Evolutionary conservation across 2,113 vertebrate species (phyloP).

Genomic region (Cairina moschata): DNA sequence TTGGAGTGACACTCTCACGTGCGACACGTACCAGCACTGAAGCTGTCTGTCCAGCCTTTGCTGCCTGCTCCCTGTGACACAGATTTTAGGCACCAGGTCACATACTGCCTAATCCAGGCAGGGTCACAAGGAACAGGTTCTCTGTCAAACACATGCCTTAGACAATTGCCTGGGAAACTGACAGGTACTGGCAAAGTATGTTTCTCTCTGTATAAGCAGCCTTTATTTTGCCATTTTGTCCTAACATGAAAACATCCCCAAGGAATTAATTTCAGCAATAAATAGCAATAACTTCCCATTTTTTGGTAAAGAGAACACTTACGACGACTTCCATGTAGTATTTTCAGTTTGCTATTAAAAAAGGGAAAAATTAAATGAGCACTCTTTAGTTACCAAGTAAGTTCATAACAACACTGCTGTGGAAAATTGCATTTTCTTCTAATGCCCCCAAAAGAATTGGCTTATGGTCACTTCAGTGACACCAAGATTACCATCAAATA

Average conservation of each 20-base stretch:
- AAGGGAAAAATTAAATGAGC: background rate
- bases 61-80: background rate
- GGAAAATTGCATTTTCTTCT: background rate
- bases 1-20: fast-evolving
- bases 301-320: background rate
- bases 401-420: background rate
- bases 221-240: background rate
- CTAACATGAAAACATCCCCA: background rate
- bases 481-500: background rate
- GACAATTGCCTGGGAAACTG: background rate
- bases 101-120: background rate
- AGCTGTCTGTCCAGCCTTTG: background rate
- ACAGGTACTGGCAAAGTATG: background rate
- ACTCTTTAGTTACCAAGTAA: background rate
- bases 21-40: fast-evolving
- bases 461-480: background rate
- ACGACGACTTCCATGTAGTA: background rate
- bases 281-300: background rate
- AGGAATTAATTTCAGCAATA: background rate
- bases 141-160: background rate
- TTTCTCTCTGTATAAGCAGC: background rate
- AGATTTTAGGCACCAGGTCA: background rate
- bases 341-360: background rate
- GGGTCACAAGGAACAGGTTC: background rate
- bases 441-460: background rate